Base-by-base conservation (phyloP, 2,888 invertebrate species). In the Drosophila neutralis region DNA sequence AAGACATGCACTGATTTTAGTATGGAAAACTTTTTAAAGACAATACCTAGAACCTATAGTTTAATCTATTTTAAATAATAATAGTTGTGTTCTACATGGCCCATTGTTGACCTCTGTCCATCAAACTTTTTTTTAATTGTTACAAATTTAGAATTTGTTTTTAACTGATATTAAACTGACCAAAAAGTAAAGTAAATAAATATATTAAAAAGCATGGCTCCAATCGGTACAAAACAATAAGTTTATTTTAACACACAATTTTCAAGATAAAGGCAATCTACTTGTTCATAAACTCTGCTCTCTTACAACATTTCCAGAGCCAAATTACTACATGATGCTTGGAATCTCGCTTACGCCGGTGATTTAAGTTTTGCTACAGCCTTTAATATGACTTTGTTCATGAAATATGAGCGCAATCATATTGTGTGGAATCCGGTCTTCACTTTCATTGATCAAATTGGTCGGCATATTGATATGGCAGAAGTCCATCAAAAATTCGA, bases 341-440 rank as follows among this genome's bases (percentile, higher is more conserved):
- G 91, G 91, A 91, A 91, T 69, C 84, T 91, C 4, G 91, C 91
- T 4, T 91, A 90, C 31, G 90, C 96, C 36, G 97, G 97, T 0
- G 96, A 97, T 82, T 93, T 97, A 2, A 95, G 95, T 75, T 96
- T 97, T 85, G 95, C 94, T 0, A 95, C 95, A 0, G 97, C 97
- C 0, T 94, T 97, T 29, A 95, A 97, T 83, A 96, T 97, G 96
- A 97, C 97, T 0, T 92, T 96, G 42, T 96, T 97, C 85, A 93
- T 97, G 90, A 95, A 94, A 85, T 94, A 95, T 54, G 97, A 97
- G 92, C 94, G 95, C 35, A 95, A 96, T 74, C 96, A 96, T 78
- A 92, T 96, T 0, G 97, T 97, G 0, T 97, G 97, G 97, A 96
- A 96, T 90, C 96, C 97, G 0, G 95, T 97, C 11, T 97, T 97